Evolutionary conservation across 2,888 invertebrate species (phyloP).

Genomic region (Acanthacorydalis orientalis): DNA sequence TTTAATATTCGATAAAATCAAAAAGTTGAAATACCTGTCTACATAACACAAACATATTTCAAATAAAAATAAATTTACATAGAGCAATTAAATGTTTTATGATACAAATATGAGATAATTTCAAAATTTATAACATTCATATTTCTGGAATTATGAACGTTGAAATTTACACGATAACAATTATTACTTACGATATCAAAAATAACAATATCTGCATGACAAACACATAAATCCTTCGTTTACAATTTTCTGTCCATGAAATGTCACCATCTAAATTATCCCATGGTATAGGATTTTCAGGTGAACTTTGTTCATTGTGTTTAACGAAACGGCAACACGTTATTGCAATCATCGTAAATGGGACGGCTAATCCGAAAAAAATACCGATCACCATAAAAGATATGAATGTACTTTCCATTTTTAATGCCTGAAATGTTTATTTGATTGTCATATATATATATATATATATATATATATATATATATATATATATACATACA

Average conservation of each 20-base stretch:
- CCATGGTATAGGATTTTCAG: not conserved
- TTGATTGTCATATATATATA: no score
- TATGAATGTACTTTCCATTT: slow-evolving; percentile 52
- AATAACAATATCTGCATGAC: slow-evolving; percentile 27
- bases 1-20: no score
- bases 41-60: no score
- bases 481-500: no score
- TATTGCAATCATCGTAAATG: slow-evolving; percentile 39
- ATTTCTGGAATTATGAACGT: no score
- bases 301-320: not conserved
- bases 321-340: slow-evolving; percentile 23
- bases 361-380: slow-evolving; percentile 45
- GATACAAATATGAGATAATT: no score
- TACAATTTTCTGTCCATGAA: slow-evolving; percentile 24
- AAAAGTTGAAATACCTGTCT: no score
- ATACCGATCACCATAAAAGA: slow-evolving; percentile 42
- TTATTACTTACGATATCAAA: slow-evolving; percentile 27
- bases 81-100: no score
- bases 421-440: slow-evolving; percentile 47
- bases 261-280: not conserved
- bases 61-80: no score
- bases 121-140: no score
- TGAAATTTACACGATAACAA: not conserved
- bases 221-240: slow-evolving; percentile 25
- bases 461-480: no score